Percentiles rank a stretch among this genome's conserved stretches.
Evolutionary conservation across 2,113 vertebrate species (phyloP).

Genomic region (Corapipo altera): DNA sequence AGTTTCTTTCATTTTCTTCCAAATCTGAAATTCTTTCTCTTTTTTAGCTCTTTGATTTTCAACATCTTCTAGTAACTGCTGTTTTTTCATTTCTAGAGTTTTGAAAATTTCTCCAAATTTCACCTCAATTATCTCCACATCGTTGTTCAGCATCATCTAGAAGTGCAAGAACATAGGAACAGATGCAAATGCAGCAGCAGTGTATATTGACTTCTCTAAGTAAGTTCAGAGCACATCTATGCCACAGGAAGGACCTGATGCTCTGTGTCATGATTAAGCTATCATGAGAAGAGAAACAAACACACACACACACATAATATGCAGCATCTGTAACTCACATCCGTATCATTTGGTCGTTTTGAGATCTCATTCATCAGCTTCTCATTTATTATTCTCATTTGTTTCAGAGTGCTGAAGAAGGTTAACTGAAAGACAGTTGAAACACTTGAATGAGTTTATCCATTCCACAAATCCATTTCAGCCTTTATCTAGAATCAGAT

Average conservation of each 20-base stretch:
- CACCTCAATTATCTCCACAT: constrained; percentile 36
- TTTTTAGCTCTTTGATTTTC: constrained; percentile 58
- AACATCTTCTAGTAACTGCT: constrained; percentile 55
- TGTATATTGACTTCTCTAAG: background rate
- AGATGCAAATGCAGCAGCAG: background rate
- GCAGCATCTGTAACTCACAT: constrained; percentile 36
- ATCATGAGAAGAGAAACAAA: background rate
- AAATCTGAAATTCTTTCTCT: constrained; percentile 57
- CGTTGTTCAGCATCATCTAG: constrained; percentile 37
- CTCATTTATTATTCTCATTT: constrained; percentile 61
- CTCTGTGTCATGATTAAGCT: background rate
- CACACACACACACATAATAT: background rate
- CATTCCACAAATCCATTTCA: background rate
- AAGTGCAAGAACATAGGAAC: background rate
- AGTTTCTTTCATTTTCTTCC: constrained; percentile 66
- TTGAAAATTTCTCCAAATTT: constrained; percentile 63
- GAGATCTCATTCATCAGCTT: constrained; percentile 51
- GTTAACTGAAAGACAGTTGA: constrained; percentile 54
- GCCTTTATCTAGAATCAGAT: background rate
- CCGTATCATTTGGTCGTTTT: background rate
- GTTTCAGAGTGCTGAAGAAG: constrained; percentile 69
- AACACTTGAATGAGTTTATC: background rate
- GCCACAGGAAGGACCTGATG: background rate
- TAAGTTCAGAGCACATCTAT: background rate
- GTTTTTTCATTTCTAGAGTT: constrained; percentile 60